Conservation (phyloP, 2,888 invertebrate species). For the Mythimna albipuncta region DNA sequence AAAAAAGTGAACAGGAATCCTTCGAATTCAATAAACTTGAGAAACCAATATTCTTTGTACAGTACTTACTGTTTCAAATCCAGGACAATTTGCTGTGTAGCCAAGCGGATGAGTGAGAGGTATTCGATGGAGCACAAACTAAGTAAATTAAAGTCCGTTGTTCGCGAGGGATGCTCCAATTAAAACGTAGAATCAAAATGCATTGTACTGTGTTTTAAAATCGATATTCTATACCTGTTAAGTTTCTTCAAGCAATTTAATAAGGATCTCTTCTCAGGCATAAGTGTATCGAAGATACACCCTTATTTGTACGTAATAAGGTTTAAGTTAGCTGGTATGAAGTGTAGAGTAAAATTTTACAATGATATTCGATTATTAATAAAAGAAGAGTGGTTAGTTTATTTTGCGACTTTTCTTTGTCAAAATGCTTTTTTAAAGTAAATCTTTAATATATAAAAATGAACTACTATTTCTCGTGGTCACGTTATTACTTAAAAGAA, state of each 20-base stretch:
- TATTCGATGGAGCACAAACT: conserved; percentile 55
- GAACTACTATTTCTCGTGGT: no score
- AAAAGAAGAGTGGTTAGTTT: background rate
- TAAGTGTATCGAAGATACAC: no score
- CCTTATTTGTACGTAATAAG: no score
- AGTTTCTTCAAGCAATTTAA: conserved; percentile 39
- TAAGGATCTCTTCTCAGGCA: background rate
- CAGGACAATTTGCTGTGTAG: conserved; percentile 64
- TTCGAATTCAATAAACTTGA: conserved; percentile 43
- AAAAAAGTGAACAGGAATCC: conserved; percentile 14
- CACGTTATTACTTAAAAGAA: no score
- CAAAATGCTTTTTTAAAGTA: background rate
- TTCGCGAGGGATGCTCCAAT: conserved; percentile 68
- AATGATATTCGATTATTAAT: background rate
- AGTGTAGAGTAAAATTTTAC: conserved; percentile 5
- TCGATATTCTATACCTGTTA: conserved; percentile 49
- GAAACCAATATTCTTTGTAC: conserved; percentile 59
- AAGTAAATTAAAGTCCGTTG: conserved; percentile 69
- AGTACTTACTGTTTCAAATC: conserved; percentile 60
- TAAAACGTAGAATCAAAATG: conserved; percentile 73
- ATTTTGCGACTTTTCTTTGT: background rate
- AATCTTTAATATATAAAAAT: background rate
- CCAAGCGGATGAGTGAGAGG: conserved; percentile 48
- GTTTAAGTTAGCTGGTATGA: no score
- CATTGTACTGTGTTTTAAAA: conserved; percentile 60